Conservation (phyloP, 2,888 invertebrate species). For the Zaprionus obscuricornis region DNA sequence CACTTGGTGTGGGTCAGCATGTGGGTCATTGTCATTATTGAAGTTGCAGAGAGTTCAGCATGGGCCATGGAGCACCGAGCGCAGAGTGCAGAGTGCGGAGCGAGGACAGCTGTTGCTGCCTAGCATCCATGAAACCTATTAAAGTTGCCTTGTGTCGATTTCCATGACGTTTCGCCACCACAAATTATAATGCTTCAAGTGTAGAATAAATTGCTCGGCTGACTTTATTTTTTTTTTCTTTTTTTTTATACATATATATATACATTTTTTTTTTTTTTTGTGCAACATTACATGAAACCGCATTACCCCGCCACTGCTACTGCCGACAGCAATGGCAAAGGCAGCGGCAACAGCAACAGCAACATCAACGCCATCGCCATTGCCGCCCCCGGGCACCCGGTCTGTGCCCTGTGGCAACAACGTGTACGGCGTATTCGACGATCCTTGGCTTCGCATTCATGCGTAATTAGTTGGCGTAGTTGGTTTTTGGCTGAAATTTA, state of each 20-base stretch:
- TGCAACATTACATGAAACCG: constrained; percentile 4
- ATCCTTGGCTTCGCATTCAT: constrained; percentile 68
- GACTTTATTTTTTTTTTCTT: constrained; percentile 15
- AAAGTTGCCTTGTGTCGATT: constrained; percentile 64
- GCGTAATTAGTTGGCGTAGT: constrained; percentile 73
- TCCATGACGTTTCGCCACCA: constrained; percentile 54
- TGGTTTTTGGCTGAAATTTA: constrained; percentile 65
- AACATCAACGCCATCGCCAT: too few relatives aligned
- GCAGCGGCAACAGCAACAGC: too few relatives aligned
- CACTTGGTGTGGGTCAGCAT: constrained; percentile 25
- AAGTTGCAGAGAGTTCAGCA: background rate
- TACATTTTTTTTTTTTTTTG: background rate
- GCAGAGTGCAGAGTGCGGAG: too few relatives aligned
- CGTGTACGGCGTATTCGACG: constrained; percentile 33
- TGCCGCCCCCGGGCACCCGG: too few relatives aligned
- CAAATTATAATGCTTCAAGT: constrained; percentile 78
- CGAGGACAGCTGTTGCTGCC: too few relatives aligned
- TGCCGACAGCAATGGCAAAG: too few relatives aligned
- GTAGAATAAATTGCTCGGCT: constrained; percentile 67
- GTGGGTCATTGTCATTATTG: constrained; percentile 56
- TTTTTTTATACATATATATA: constrained; percentile 7
- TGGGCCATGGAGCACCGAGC: too few relatives aligned
- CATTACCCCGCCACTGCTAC: background rate
- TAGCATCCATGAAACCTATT: constrained; percentile 41
- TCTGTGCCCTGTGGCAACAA: constrained; percentile 29